A percentile compares a stretch with the other conserved stretches of the same genome.
Evolutionary conservation across 2,797 vertebrate genomes (phyloP).

Genomic region (Sandelia bainsii): DNA sequence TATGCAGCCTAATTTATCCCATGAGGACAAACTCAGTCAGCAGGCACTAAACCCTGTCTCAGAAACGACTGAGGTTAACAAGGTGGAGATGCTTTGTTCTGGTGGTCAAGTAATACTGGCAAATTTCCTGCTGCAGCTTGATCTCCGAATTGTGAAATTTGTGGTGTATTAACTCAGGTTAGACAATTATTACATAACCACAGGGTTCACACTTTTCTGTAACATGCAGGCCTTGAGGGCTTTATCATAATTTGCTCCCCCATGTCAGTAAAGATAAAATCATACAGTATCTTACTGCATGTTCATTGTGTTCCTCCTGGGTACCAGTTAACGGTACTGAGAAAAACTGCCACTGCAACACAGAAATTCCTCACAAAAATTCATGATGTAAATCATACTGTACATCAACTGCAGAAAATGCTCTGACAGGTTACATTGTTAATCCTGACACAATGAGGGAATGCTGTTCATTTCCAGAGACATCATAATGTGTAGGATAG

Average conservation of each 20-base stretch:
- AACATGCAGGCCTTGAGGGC: conserved; percentile 62
- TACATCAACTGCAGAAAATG: conserved; percentile 40
- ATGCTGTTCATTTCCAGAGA: conserved; percentile 32
- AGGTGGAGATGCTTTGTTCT: conserved; percentile 53
- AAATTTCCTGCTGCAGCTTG: conserved; percentile 43
- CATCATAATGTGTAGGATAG: conserved; percentile 20
- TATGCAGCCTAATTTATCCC: conserved; percentile 41
- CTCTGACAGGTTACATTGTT: conserved; percentile 55
- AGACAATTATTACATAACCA: conserved; percentile 72
- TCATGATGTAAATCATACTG: conserved; percentile 39
- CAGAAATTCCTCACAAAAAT: conserved; percentile 25
- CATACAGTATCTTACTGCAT: conserved; percentile 39
- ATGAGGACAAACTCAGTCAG: conserved; percentile 46
- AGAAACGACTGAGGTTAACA: conserved; percentile 50
- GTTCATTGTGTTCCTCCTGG: conserved; percentile 31
- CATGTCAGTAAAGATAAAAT: conserved; percentile 68
- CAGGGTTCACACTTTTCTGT: conserved; percentile 65
- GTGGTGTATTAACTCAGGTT: conserved; percentile 42
- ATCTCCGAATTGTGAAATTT: conserved; percentile 39
- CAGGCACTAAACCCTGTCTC: conserved; percentile 51
- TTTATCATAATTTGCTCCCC: conserved; percentile 69
- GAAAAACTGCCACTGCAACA: conserved; percentile 20
- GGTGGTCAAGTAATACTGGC: conserved; percentile 43
- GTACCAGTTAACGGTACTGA: conserved; percentile 47
- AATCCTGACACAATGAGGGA: conserved; percentile 48